Evolutionary conservation across 2,113 vertebrate genomes (phyloP), one percentile per base, ranked within the genome.

Genomic region (Cricetomys ansorgei): DNA sequence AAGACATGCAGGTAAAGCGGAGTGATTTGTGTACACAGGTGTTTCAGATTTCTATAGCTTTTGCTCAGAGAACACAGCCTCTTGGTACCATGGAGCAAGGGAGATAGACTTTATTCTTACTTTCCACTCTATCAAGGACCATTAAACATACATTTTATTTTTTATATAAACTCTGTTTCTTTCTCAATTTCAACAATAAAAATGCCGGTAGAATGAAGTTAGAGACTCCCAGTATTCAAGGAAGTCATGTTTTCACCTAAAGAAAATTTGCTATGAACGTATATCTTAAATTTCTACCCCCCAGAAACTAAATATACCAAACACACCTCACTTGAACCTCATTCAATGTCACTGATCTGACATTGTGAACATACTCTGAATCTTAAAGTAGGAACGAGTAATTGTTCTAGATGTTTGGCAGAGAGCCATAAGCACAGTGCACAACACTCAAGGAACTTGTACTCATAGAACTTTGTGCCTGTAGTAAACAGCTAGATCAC

Each of bases 401-500:
- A 81, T 92, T 64, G 11, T 62, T 75, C 29, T 75, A 77, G 17
- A 11, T 59, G n/a, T 12, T 45, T 1, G 2, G 37, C 43, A 53
- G 34, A 45, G 0, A 81, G 3, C 37, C 50, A 25, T 34, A 9
- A 73, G 43, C 4, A 88, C 88, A 65, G 67, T 37, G 11, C 6
- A 89, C 7, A 67, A n/a, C n/a, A n/a, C n/a, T n/a, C n/a, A n/a
- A n/a, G 84, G 2, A 23, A 27, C 15, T 19, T 53, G 25, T 0
- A 62, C 72, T 64, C 43, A 0, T 83, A 93, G 34, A 88, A 62
- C 67, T 3, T 97, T 23, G 34, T 83, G 77, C 11, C 19, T 94
- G 8, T 77, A 92, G 75, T 75, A 80, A 31, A 90, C 62, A 94
- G 69, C 17, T 94, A 91, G 65, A 72, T 92, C 94, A 95, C 19